Evolutionary conservation across 2,113 vertebrate species (phyloP).

Genomic region (Serinus canaria): DNA sequence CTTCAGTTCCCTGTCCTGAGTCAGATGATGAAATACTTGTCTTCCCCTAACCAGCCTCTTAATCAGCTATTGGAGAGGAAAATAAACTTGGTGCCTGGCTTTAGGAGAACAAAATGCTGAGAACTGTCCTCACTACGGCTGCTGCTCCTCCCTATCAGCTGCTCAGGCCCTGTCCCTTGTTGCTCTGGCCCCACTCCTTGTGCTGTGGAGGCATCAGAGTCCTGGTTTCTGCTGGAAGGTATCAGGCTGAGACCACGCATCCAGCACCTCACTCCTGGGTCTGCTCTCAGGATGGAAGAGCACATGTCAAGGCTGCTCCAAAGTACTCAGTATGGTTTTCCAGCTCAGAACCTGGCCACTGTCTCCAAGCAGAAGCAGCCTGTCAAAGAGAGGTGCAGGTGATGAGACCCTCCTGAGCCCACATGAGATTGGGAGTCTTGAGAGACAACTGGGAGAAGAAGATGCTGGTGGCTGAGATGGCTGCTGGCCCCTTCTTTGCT

Average conservation of each 20-base stretch:
- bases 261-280: not conserved
- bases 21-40: not conserved
- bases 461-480: fast-evolving
- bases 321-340: fast-evolving
- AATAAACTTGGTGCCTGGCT: not conserved
- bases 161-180: not conserved
- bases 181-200: not conserved
- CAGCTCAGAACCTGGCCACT: not conserved
- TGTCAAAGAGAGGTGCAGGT: not conserved
- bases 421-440: not conserved
- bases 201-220: not conserved
- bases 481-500: not conserved
- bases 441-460: not conserved
- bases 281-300: not conserved
- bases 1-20: not conserved
- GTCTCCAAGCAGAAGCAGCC: not conserved
- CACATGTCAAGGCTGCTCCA: not conserved
- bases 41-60: not conserved
- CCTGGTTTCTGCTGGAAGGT: not conserved
- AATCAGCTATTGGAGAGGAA: not conserved
- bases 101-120: not conserved
- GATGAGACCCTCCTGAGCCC: not conserved
- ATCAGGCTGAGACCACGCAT: not conserved
- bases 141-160: not conserved
- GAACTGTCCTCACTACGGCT: not conserved